These are phyloP conservation scores for Atrichornis clamosus DNA, from an alignment of 2,113 vertebrate genomes.

Conservation along the genomic window DNA sequence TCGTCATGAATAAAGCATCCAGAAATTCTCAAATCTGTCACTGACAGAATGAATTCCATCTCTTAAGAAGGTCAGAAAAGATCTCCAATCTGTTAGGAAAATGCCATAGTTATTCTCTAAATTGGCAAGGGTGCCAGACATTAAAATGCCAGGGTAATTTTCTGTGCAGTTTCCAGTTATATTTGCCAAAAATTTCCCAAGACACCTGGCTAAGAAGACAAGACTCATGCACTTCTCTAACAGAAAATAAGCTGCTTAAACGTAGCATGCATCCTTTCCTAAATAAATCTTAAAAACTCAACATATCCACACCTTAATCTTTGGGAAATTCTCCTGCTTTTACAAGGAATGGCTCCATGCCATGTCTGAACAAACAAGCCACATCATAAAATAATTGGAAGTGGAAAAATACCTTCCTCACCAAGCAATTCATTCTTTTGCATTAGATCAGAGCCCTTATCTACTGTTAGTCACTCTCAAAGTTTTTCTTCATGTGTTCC, in stretches of 20 bases:
- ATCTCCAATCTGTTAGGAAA: neutral
- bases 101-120: neutral
- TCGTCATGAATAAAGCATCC: neutral
- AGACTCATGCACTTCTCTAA: neutral
- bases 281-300: neutral
- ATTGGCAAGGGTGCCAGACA: neutral
- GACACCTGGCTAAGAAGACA: neutral
- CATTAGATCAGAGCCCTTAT: neutral
- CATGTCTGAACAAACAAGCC: neutral
- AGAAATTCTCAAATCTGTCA: neutral
- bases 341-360: neutral
- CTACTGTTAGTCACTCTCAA: neutral
- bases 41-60: neutral
- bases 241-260: neutral
- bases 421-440: neutral
- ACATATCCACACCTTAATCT: neutral
- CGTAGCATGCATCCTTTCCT: neutral
- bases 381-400: neutral
- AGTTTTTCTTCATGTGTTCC: neutral
- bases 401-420: neutral
- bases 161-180: neutral
- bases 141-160: neutral
- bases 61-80: neutral
- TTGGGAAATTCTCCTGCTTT: neutral
- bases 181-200: neutral